A percentile compares a stretch with the other conserved stretches of the same genome.
These are phyloP conservation scores for Spinus pinus DNA, from an alignment of 2,797 vertebrate genomes.

Conservation along the genomic window DNA sequence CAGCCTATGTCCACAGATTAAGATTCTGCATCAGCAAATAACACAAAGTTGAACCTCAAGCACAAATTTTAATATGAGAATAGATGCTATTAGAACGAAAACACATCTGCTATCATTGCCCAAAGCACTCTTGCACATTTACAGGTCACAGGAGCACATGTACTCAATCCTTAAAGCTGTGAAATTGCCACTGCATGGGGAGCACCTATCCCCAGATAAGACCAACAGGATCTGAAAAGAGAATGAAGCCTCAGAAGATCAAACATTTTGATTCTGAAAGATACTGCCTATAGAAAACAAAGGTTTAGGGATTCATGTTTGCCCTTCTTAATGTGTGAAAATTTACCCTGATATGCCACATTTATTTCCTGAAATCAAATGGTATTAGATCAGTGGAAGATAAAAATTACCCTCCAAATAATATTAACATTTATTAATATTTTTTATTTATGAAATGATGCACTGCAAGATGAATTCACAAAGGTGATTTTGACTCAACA, in stretches of 20 bases:
- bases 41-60: not conserved
- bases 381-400: not conserved
- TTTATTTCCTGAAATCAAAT: not conserved
- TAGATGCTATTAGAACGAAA: not conserved
- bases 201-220: not conserved
- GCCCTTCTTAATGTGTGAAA: not conserved
- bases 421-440: not conserved
- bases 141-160: not conserved
- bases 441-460: not conserved
- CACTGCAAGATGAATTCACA: not conserved
- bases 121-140: not conserved
- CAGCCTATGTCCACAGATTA: not conserved
- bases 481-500: not conserved
- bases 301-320: not conserved
- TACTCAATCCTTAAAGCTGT: not conserved
- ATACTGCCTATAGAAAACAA: not conserved
- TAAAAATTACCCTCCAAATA: not conserved
- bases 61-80: not conserved
- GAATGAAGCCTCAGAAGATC: not conserved
- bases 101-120: not conserved
- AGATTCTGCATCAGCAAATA: not conserved
- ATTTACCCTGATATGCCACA: not conserved
- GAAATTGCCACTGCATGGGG: not conserved
- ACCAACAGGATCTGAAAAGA: not conserved
- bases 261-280: not conserved